Base-by-base conservation (phyloP, 2,113 vertebrate species). In the Oenanthe oenanthe region DNA sequence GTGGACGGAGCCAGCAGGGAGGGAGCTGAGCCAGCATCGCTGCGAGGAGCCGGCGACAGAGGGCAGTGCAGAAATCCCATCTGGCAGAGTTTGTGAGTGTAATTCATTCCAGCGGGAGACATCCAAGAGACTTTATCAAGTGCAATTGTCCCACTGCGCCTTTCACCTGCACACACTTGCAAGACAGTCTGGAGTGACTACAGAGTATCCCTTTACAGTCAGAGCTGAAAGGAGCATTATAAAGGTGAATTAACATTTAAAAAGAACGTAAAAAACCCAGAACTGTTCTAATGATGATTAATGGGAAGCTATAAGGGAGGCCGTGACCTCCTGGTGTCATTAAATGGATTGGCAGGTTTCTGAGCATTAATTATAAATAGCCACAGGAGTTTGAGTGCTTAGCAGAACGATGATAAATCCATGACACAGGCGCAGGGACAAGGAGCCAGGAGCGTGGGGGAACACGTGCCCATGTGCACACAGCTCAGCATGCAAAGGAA, bases 291-390 rank as follows among this genome's bases (percentile, higher is more conserved):
- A 97, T 97, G 97, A 97, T 98, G 97, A 98, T 97, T 98, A 98
- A 98, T 98, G 97, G 96, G 97, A 95, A 97, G 97, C 98, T 97
- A 94, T 97, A 98, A 97, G 97, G 97, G 95, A 97, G 98, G 97
- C 95, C 97, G 7, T 96, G 98, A 98, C 98, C 98, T 96, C 97
- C 96, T n/a, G 84, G 96, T 97, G 97, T 98, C 97, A 98, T 98
- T 98, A 98, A 98, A 98, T 97, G 97, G 98, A 98, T 97, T 98
- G 98, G 96, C 98, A 98, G 97, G 97, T 98, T 98, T 98, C 97
- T 98, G 95, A 97, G 97, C 97, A 98, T 98, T 98, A 98, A 98
- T 97, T 98, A 98, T 98, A 97, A 98, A 98, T 98, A 97, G 97
- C 97, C 98, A 98, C 95, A 97, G 96, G 97, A 98, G 97, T 97